Base-by-base conservation (phyloP, 2,113 vertebrate genomes). In the Etia nguti region DNA sequence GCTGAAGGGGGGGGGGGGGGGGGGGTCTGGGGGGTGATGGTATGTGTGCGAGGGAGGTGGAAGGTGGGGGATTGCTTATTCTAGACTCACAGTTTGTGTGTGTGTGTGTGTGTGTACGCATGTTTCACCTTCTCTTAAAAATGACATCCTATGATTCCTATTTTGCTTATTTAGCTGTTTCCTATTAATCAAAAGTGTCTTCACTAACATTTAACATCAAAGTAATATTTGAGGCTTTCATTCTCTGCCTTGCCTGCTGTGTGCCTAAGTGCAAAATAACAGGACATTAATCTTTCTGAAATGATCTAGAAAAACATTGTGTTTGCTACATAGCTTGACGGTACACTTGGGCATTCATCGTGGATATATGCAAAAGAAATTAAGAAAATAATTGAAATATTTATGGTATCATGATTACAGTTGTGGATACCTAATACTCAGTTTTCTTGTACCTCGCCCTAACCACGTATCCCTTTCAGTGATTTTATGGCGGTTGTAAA, bases 401-500 rank as follows among this genome's bases (percentile, higher is more conserved):
- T 90, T 92, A 90, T 86, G 79, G 82, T 89, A 86, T 90, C 73
- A 77, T 81, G 48, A 92, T 92, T 84, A 92, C 89, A 93, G 18
- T 68, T 82, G 18, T 65, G 59, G 79, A 73, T 88, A 80, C 87
- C 54, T 52, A 56, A 84, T 10, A 46, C 65, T 65, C 18, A 22
- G 59, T 83, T 87, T 82, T 86, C 85, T 92, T 79, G 48, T 88
- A 24, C 60, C 77, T 57, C 56, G 10, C 82, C 82, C 70, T 8
- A 41, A 87, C 89, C 82, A 86, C 92, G 86, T 89, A 48, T 90
- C 80, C 85, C 62, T 73, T 77, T 81, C 87, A 81, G 46, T 86
- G 87, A 60, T 80, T 94, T 94, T 94, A 94, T 90, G 82, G 81
- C 1, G n/a, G 89, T 60, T 89, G 93, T 94, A 94, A 95, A 94